Evolutionary conservation across 1,140 invertebrate species (phyloP).

Genomic region (Bombus huntii): DNA sequence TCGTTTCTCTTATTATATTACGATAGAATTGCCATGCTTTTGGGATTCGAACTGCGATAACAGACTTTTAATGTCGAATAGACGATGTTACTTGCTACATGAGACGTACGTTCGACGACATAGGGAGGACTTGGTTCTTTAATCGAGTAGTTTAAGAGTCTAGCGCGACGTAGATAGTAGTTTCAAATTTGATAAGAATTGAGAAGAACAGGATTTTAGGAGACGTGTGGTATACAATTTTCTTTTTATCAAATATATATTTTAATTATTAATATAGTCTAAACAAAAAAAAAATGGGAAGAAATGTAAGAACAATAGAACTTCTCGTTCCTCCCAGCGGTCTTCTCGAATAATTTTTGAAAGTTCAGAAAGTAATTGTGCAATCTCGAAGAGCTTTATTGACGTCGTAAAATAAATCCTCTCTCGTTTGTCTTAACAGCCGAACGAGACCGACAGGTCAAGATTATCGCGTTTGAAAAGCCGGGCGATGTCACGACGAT

Average conservation of each 20-base stretch:
- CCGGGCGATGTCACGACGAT: slow-evolving; percentile 6
- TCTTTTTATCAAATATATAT: too few relatives aligned
- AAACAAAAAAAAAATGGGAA: too few relatives aligned
- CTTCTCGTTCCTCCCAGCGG: neutral
- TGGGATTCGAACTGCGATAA: neutral
- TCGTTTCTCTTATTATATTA: slow-evolving; percentile 3
- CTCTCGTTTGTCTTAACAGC: slow-evolving; percentile 35
- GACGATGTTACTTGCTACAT: neutral
- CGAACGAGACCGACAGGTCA: slow-evolving; percentile 12
- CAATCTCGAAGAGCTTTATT: neutral
- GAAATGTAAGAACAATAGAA: neutral
- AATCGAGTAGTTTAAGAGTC: neutral
- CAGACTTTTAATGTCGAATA: neutral
- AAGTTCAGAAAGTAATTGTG: neutral
- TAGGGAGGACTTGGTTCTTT: neutral
- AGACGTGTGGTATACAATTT: too few relatives aligned
- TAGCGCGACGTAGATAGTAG: neutral
- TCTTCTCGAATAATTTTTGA: neutral
- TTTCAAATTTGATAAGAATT: too few relatives aligned
- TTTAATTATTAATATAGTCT: too few relatives aligned
- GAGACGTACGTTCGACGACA: neutral
- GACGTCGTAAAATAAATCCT: slow-evolving; percentile 24
- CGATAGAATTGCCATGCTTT: neutral
- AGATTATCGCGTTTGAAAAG: slow-evolving; percentile 48
- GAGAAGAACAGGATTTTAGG: neutral